A percentile compares a stretch with the other conserved stretches of the same genome.
Evolutionary conservation across 1,140 invertebrate species (phyloP).

Genomic region (Psix sp.): DNA sequence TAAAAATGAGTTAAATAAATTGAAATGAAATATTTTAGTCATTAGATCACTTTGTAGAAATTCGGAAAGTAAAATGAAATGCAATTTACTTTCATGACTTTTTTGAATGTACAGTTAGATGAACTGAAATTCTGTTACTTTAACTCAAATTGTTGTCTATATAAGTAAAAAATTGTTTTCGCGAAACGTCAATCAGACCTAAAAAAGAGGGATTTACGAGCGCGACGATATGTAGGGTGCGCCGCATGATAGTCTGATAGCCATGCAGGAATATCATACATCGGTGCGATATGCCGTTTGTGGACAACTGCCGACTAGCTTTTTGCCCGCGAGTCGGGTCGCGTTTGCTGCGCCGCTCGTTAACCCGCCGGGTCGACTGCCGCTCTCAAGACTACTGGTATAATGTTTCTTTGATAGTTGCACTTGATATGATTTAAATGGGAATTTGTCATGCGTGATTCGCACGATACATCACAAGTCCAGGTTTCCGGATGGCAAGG

Average conservation of each 20-base stretch:
- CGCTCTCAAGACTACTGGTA: neutral
- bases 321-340: conserved; percentile 41
- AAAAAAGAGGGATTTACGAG: conserved; percentile 50
- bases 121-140: too few relatives aligned
- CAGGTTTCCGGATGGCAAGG: conserved; percentile 12
- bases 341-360: conserved; percentile 49
- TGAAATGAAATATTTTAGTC: too few relatives aligned
- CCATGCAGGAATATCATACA: conserved; percentile 54
- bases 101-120: too few relatives aligned
- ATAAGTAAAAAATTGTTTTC: too few relatives aligned
- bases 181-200: conserved; percentile 37
- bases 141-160: too few relatives aligned
- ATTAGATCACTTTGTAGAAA: too few relatives aligned
- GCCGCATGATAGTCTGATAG: conserved; percentile 43
- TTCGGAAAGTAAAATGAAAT: too few relatives aligned
- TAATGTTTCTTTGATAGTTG: conserved; percentile 37
- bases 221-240: conserved; percentile 36
- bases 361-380: conserved; percentile 39
- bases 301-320: conserved; percentile 16
- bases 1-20: too few relatives aligned
- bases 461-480: too few relatives aligned
- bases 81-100: too few relatives aligned
- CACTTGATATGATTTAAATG: conserved; percentile 46
- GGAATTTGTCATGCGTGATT: conserved; percentile 41
- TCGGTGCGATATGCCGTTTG: conserved; percentile 55